A percentile compares a stretch with the other conserved stretches of the same genome.
Evolutionary conservation across 2,888 invertebrate genomes (phyloP).

Genomic region (Limulus polyphemus): DNA sequence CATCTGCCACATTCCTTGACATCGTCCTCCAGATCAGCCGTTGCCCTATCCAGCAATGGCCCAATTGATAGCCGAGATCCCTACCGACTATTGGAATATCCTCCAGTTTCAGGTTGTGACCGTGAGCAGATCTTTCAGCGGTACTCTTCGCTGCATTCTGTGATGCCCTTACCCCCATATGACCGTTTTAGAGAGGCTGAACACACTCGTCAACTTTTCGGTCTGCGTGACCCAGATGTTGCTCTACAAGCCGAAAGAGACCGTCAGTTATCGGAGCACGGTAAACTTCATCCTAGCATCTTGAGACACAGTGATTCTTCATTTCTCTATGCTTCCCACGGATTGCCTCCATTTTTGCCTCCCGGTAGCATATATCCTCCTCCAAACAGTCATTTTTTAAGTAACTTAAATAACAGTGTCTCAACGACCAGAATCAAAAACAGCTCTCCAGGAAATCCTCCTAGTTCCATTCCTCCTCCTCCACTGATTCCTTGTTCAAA

Average conservation of each 20-base stretch:
- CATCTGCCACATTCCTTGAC: no score
- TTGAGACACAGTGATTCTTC: slow-evolving; percentile 14
- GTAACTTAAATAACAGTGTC: no score
- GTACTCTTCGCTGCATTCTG: slow-evolving; percentile 12
- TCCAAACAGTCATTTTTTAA: slow-evolving; percentile 9
- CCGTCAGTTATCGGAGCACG: slow-evolving; percentile 11
- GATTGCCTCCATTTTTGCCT: slow-evolving; percentile 5
- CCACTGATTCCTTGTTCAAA: slow-evolving; percentile 8
- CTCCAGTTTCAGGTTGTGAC: no score
- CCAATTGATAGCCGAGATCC: no score
- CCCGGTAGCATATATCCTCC: slow-evolving; percentile 12
- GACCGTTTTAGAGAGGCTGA: slow-evolving; percentile 15
- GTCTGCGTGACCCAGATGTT: slow-evolving; percentile 11
- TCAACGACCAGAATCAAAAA: slow-evolving; percentile 9
- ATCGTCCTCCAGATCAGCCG: no score
- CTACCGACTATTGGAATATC: no score
- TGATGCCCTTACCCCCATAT: slow-evolving; percentile 11
- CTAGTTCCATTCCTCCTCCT: slow-evolving; percentile 13
- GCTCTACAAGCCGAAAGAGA: slow-evolving; percentile 14
- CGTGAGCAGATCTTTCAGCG: slow-evolving; percentile 16
- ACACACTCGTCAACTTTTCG: slow-evolving; percentile 9
- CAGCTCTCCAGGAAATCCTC: slow-evolving; percentile 6
- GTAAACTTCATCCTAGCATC: slow-evolving; percentile 10
- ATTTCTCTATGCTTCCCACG: slow-evolving; percentile 7
- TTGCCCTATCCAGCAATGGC: no score